Evolutionary conservation across 2,113 vertebrate species (phyloP), one percentile per base, ranked within the genome.

Genomic region (Salvelinus namaycush): DNA sequence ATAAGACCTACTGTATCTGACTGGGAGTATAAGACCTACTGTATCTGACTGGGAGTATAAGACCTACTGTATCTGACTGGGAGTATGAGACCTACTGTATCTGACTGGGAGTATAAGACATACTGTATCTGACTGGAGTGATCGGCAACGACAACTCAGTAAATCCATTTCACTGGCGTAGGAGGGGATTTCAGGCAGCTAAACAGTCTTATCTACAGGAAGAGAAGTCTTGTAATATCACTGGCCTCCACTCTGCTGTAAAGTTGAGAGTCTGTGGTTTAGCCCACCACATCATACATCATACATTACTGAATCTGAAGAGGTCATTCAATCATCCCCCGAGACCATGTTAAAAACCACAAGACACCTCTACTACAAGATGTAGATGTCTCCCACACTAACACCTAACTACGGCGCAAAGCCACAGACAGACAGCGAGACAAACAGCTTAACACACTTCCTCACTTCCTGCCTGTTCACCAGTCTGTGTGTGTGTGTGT

Each of bases 301-400:
- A 18, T 54, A 18, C 51, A 18, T 54, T 69, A 31, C 31, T 0
- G 3, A 2, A 57, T 65, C 72, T 78, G 14, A 79, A 39, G 24
- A 11, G 34, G 72, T 81, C 69, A 77, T 84, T 78, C 76, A 72
- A 54, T 4, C 3, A 54, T 54, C 67, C 82, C 39, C 75, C 62
- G 67, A 89, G 75, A 84, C 87, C 76, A 74, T 22, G 83, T 7
- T 29, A 75, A 57, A 67, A 80, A 84, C 85, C 86, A 81, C 82
- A 73, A 81, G 84, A 31, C 18, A 71, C 73, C 78, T 83, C 74
- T 59, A 80, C 12, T 13, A 44, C 9, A 12, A 44, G 39, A 3
- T 54, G 0, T 54, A 54, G 51, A 54, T 54, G 13, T 16, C 66
- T 68, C 20, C 18, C 59, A 24, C 20, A 2, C 18, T 14, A 8